These are phyloP conservation scores for Anguilla anguilla DNA, from an alignment of 2,797 vertebrate species.

Conservation along the genomic window DNA sequence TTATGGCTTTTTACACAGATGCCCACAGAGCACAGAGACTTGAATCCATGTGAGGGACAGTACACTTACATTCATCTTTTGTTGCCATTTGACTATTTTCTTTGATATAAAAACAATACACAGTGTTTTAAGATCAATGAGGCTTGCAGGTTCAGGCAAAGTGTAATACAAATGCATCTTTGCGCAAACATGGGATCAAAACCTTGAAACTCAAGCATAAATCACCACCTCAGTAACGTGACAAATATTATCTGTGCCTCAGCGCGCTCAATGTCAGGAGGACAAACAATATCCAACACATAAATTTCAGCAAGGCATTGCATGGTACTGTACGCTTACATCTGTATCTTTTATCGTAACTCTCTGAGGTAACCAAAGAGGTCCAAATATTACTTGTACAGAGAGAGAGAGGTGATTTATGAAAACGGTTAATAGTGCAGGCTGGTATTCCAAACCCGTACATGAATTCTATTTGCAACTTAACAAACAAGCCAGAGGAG, in stretches of 20 bases:
- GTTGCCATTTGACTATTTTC: not conserved
- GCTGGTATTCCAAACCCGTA: not conserved
- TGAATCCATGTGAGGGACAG: not conserved
- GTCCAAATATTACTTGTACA: not conserved
- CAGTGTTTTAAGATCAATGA: not conserved
- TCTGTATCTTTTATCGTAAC: not conserved
- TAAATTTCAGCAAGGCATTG: not conserved
- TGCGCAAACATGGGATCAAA: not conserved
- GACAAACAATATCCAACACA: not conserved
- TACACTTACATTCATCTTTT: not conserved
- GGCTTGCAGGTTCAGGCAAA: not conserved
- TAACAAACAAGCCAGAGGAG: not conserved
- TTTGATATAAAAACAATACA: not conserved
- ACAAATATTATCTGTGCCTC: not conserved
- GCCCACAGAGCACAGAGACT: not conserved
- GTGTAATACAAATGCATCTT: not conserved
- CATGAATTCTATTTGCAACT: constrained; percentile 5
- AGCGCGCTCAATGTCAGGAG: not conserved
- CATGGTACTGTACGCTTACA: not conserved
- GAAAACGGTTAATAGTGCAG: not conserved
- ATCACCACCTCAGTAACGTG: not conserved
- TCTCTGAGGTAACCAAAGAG: not conserved
- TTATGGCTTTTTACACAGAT: not conserved
- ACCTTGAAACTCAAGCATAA: constrained; percentile 6
- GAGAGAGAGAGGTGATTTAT: not conserved